Evolutionary conservation across 1,140 invertebrate genomes (phyloP).

Genomic region (Sitophilus oryzae): DNA sequence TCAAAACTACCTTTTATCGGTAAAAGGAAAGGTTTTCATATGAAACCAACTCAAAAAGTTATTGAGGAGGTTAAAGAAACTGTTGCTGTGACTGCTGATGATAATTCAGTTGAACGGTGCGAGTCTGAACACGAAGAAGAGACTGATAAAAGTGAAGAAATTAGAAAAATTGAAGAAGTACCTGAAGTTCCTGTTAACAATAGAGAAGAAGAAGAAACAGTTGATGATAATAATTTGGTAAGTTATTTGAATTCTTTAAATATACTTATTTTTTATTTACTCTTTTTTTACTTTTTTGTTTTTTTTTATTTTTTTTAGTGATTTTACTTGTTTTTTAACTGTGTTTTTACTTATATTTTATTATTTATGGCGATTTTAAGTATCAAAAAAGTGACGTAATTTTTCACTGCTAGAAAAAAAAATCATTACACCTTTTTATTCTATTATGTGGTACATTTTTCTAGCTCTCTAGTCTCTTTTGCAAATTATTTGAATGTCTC

Average conservation of each 20-base stretch:
- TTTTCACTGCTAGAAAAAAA: no score
- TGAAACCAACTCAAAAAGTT: neutral
- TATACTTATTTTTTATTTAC: neutral
- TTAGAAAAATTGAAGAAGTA: neutral
- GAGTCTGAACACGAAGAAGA: neutral
- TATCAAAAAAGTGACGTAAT: no score
- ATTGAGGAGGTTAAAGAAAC: neutral
- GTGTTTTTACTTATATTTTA: no score
- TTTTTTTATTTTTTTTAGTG: no score
- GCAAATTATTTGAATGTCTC: no score
- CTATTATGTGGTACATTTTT: no score
- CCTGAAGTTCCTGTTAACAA: neutral
- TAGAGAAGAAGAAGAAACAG: neutral
- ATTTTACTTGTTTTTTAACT: no score
- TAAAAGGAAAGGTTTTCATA: slow-evolving; percentile 29
- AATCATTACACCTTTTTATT: no score
- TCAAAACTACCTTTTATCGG: slow-evolving; percentile 38
- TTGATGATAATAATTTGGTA: neutral
- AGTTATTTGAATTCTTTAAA: neutral
- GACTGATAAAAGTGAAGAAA: neutral
- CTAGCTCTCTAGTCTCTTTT: no score
- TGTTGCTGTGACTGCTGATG: neutral
- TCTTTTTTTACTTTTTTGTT: neutral
- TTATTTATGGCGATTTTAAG: no score
- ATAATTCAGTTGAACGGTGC: neutral